Evolutionary conservation across 2,888 invertebrate species (phyloP).

Genomic region (Eupithecia subumbrata): DNA sequence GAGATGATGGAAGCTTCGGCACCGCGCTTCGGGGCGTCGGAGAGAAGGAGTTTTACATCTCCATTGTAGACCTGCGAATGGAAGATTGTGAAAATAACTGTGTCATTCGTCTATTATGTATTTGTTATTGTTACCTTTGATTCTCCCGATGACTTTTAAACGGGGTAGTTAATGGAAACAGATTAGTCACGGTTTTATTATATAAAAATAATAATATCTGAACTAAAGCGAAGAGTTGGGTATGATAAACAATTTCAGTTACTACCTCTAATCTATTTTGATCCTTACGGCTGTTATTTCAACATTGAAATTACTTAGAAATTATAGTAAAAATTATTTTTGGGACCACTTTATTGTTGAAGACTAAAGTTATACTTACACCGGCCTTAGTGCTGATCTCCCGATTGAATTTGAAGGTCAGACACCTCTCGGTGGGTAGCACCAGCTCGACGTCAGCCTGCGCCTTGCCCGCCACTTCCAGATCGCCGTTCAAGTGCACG

Average conservation of each 20-base stretch:
- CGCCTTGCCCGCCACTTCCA: constrained; percentile 57
- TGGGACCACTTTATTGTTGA: no score
- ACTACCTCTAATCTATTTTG: neutral
- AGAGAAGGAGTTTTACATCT: constrained; percentile 57
- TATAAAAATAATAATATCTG: no score
- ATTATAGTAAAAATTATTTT: neutral
- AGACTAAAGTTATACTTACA: constrained; percentile 14
- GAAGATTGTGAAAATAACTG: neutral
- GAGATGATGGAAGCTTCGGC: constrained; percentile 64
- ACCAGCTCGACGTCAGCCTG: constrained; percentile 69
- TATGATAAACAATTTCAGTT: neutral
- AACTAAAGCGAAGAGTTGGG: neutral
- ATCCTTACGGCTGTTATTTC: neutral
- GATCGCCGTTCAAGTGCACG: constrained; percentile 58
- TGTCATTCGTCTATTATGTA: neutral
- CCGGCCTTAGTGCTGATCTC: constrained; percentile 49
- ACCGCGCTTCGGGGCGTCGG: constrained; percentile 70
- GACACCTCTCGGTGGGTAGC: constrained; percentile 72
- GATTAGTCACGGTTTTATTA: neutral
- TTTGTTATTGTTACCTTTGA: neutral
- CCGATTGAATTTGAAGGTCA: constrained; percentile 69
- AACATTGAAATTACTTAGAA: neutral
- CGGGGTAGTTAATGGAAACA: neutral
- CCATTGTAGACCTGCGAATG: constrained; percentile 62
- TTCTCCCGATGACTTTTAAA: neutral